phyloP scores from a whole-genome alignment of 2,888 invertebrate genomes.

The Horisme vitalbata region DNA sequence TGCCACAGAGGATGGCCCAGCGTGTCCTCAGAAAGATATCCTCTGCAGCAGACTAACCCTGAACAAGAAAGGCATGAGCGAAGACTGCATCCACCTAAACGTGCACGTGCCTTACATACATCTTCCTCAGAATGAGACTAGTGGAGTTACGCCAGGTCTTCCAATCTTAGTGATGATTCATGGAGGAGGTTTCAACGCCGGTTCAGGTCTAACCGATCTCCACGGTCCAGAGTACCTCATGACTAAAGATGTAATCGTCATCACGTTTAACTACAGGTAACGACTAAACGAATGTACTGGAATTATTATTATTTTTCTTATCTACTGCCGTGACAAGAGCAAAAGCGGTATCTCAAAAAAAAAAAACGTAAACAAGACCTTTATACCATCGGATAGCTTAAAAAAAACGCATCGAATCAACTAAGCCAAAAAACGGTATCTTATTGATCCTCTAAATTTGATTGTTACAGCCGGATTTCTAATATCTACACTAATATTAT shows the following conservation, averaged over 20 bases:
- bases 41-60: slow-evolving; percentile 37
- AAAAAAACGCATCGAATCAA: too few relatives aligned
- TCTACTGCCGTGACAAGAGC: too few relatives aligned
- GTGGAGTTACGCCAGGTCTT: slow-evolving; percentile 18
- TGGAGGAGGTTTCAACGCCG: slow-evolving; percentile 37
- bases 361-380: too few relatives aligned
- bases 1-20: slow-evolving; percentile 77
- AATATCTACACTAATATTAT: too few relatives aligned
- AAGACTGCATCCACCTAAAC: slow-evolving; percentile 49
- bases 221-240: slow-evolving; percentile 38
- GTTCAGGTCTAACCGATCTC: slow-evolving; percentile 33
- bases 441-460: too few relatives aligned
- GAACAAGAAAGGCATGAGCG: slow-evolving; percentile 35
- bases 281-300: neutral
- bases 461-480: too few relatives aligned
- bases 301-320: too few relatives aligned
- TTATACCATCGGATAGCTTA: too few relatives aligned
- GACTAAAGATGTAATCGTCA: slow-evolving; percentile 29
- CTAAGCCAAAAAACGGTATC: too few relatives aligned
- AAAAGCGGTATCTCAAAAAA: too few relatives aligned
- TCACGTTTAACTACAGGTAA: slow-evolving; percentile 32
- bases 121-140: slow-evolving; percentile 4
- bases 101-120: slow-evolving; percentile 25
- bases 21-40: slow-evolving; percentile 79
- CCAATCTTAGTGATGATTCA: slow-evolving; percentile 38